Conservation (phyloP, 2,888 invertebrate genomes). For the Phorcus lineatus region DNA sequence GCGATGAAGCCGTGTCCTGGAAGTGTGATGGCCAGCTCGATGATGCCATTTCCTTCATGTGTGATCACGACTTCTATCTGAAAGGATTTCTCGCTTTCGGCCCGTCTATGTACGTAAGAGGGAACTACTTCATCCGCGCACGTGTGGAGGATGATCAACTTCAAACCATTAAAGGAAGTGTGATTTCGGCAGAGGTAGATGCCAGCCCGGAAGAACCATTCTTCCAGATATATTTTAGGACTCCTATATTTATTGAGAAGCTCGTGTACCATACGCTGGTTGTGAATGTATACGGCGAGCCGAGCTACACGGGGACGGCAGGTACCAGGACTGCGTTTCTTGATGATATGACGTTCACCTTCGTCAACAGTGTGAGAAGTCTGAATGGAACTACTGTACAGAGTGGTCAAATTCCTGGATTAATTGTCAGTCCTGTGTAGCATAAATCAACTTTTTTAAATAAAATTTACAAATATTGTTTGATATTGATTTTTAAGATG, state of each 20-base stretch:
- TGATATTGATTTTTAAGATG: too few species aligned
- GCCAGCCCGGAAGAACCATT: background rate
- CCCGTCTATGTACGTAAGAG: background rate
- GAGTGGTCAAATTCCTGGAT: constrained; percentile 9
- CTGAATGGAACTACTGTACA: background rate
- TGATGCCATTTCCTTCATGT: constrained; percentile 18
- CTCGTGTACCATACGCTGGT: background rate
- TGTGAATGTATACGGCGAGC: background rate
- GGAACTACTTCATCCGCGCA: constrained; percentile 6
- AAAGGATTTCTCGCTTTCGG: constrained; percentile 10
- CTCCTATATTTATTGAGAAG: background rate
- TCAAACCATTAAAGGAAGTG: background rate
- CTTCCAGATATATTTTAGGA: background rate
- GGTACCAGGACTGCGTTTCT: background rate
- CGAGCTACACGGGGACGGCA: background rate
- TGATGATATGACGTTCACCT: constrained; percentile 1
- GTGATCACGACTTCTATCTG: background rate
- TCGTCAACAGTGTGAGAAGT: background rate
- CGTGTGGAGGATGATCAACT: constrained; percentile 1
- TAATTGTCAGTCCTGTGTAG: background rate
- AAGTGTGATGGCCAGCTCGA: background rate
- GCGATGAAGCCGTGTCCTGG: constrained; percentile 9
- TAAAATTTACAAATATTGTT: too few species aligned
- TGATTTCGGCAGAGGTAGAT: background rate
- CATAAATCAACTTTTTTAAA: too few species aligned